Percentiles rank a stretch among this genome's conserved stretches.
Conservation (phyloP, 2,113 vertebrate genomes). For the Strix aluco region DNA sequence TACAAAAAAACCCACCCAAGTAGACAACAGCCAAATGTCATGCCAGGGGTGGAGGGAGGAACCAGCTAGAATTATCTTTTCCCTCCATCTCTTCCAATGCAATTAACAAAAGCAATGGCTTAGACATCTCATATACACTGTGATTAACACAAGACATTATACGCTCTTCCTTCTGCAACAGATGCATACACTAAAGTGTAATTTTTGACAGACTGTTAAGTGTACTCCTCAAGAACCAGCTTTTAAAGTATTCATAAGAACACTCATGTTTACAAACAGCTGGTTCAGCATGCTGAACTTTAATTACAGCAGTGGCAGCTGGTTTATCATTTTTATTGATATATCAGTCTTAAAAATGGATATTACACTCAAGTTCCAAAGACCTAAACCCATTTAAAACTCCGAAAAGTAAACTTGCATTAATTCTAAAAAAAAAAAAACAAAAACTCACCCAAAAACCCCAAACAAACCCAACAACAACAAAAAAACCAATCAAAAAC, state of each 20-base stretch:
- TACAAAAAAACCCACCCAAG: fast-evolving
- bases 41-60: fast-evolving
- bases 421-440: neutral
- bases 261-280: neutral
- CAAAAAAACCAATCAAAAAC: neutral
- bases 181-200: neutral
- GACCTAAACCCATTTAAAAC: neutral
- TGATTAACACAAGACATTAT: neutral
- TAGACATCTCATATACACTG: neutral
- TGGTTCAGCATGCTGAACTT: conserved; percentile 18
- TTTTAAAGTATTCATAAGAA: neutral
- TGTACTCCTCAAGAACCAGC: neutral
- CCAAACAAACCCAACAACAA: neutral
- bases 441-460: neutral
- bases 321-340: conserved; percentile 1
- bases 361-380: neutral
- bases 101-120: neutral
- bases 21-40: neutral
- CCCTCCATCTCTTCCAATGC: neutral
- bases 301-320: conserved; percentile 20
- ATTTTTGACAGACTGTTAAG: conserved; percentile 24
- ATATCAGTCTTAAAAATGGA: neutral
- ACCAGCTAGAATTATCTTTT: neutral
- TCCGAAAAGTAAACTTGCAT: neutral
- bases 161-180: neutral